phyloP scores from a whole-genome alignment of 2,797 vertebrate genomes.

The Urosaurus nigricauda region DNA sequence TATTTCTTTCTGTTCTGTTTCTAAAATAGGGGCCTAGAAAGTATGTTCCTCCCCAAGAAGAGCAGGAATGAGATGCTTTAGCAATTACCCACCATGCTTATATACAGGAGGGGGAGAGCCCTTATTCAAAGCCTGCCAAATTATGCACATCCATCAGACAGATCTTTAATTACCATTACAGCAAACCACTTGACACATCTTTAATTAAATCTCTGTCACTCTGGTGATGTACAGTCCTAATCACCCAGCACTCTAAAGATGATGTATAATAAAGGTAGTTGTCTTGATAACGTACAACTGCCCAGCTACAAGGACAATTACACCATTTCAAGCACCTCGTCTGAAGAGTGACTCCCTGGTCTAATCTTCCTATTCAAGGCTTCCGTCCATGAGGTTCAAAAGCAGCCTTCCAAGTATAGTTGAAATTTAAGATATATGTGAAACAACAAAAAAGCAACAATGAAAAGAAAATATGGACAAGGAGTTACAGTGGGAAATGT shows the following conservation, averaged over 20 bases:
- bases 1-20: background rate
- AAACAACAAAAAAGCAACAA: background rate
- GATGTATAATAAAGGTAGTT: conserved; percentile 36
- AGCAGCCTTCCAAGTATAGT: background rate
- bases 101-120: background rate
- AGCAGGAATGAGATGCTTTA: background rate
- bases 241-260: conserved; percentile 24
- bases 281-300: conserved; percentile 14
- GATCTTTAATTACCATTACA: conserved; percentile 48
- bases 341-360: background rate
- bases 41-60: conserved; percentile 17
- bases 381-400: background rate
- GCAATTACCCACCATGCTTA: conserved; percentile 17
- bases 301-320: background rate
- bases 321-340: background rate
- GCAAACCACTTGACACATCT: conserved; percentile 42
- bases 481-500: background rate
- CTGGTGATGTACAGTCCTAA: conserved; percentile 39
- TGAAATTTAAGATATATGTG: background rate
- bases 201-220: conserved; percentile 50
- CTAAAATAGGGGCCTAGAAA: background rate
- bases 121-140: conserved; percentile 36
- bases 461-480: background rate
- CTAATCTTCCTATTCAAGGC: background rate
- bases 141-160: conserved; percentile 46